Evolutionary conservation across 2,888 invertebrate genomes (phyloP).

Genomic region (Melanophora roralis): DNA sequence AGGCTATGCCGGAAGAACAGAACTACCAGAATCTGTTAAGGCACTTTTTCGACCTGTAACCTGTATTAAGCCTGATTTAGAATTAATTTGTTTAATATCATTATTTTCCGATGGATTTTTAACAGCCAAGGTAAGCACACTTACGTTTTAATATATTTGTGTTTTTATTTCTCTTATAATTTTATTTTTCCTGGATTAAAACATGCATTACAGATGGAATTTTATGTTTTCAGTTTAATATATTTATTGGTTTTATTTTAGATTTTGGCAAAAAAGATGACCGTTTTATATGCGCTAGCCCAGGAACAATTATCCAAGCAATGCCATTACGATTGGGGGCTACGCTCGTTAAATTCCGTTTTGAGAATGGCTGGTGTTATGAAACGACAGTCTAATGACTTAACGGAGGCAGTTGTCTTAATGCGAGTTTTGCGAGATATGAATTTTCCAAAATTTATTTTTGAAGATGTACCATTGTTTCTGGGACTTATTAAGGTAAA

Average conservation of each 20-base stretch:
- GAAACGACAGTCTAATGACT: constrained; percentile 86
- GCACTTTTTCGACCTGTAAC: constrained; percentile 94
- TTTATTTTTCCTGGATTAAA: too few relatives aligned
- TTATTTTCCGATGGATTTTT: constrained; percentile 95
- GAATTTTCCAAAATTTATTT: constrained; percentile 95
- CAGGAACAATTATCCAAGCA: constrained; percentile 93
- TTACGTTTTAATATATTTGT: too few relatives aligned
- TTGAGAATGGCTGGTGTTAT: constrained; percentile 94
- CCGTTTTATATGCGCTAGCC: constrained; percentile 91
- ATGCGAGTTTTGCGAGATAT: constrained; percentile 95
- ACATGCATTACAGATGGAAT: too few relatives aligned
- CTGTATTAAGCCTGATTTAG: constrained; percentile 93
- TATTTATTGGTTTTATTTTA: constrained; percentile 62
- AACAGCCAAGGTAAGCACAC: constrained; percentile 85
- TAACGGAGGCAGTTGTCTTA: constrained; percentile 90
- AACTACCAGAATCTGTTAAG: constrained; percentile 94
- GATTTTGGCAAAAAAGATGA: constrained; percentile 95
- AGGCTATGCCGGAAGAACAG: constrained; percentile 93
- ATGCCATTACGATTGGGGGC: constrained; percentile 95
- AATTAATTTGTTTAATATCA: constrained; percentile 94
- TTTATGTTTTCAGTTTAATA: too few relatives aligned
- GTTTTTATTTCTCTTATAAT: too few relatives aligned
- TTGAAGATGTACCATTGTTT: constrained; percentile 93
- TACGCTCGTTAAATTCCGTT: constrained; percentile 93
- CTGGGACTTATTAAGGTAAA: constrained; percentile 86